phyloP scores from a whole-genome alignment of 2,113 vertebrate genomes.

The Sorex araneus region DNA sequence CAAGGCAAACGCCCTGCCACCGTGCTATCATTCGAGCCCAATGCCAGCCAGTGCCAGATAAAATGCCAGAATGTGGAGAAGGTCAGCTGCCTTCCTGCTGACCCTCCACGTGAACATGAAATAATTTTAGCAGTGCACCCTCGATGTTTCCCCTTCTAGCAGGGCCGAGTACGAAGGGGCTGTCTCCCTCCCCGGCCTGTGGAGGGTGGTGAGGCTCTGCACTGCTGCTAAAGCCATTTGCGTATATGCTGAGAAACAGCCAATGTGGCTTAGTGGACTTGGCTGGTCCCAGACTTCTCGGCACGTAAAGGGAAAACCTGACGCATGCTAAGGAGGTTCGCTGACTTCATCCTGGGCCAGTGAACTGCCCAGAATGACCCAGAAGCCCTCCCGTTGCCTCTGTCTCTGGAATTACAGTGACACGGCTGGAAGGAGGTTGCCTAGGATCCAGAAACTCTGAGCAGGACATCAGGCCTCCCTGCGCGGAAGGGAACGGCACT shows the following conservation, averaged over 20 bases:
- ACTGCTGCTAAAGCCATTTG: conserved; percentile 82
- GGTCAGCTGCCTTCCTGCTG: conserved; percentile 55
- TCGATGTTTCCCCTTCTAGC: conserved; percentile 74
- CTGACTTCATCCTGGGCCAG: conserved; percentile 17
- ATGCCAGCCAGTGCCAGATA: not conserved
- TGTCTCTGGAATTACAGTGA: not conserved
- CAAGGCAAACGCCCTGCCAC: too few relatives aligned
- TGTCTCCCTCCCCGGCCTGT: not conserved
- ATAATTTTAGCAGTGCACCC: conserved; percentile 70
- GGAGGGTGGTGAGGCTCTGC: not conserved
- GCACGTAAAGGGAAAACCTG: conserved; percentile 63
- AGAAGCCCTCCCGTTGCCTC: not conserved
- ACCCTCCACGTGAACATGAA: conserved; percentile 45
- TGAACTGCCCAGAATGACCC: not conserved
- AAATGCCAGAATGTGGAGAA: conserved; percentile 67
- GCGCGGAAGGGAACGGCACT: not conserved
- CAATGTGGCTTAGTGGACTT: conserved; percentile 60
- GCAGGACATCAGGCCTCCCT: not conserved
- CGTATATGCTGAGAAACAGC: conserved; percentile 15
- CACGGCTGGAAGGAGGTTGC: too few relatives aligned
- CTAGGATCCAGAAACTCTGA: too few relatives aligned
- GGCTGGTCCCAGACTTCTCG: conserved; percentile 60
- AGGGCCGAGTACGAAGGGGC: conserved; percentile 69
- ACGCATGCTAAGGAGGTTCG: not conserved
- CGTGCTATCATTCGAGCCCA: too few relatives aligned